Conservation (phyloP, 2,797 vertebrate genomes). For the Aeoliscus strigatus region DNA sequence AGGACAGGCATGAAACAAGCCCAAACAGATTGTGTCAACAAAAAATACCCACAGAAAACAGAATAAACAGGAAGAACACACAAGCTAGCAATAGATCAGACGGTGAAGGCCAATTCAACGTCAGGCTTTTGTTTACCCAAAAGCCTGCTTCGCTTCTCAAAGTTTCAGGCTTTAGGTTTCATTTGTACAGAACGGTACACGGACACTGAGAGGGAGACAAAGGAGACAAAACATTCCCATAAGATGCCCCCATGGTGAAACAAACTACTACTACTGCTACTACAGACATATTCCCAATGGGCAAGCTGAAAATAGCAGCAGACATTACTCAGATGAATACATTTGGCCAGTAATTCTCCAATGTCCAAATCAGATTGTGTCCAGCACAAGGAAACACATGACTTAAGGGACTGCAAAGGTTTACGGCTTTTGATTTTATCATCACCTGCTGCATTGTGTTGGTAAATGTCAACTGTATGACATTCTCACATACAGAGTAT, state of each 20-base stretch:
- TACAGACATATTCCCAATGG: constrained; percentile 34
- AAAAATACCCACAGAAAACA: constrained; percentile 21
- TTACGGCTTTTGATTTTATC: constrained; percentile 18
- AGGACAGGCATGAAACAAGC: constrained; percentile 15
- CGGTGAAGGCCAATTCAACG: background rate
- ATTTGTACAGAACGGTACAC: background rate
- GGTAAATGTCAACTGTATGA: background rate
- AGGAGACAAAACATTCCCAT: constrained; percentile 13
- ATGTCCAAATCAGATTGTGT: background rate
- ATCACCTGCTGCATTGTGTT: background rate
- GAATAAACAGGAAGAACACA: no score
- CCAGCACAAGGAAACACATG: background rate
- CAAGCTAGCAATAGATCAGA: constrained; percentile 2
- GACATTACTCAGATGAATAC: constrained; percentile 9
- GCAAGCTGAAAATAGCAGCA: constrained; percentile 32
- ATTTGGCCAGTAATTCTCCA: constrained; percentile 2
- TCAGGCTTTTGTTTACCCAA: constrained; percentile 4
- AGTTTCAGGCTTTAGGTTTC: constrained; percentile 1
- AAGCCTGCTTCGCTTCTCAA: constrained; percentile 16
- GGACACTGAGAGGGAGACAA: constrained; percentile 10
- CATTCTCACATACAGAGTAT: no score
- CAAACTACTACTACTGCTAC: constrained; percentile 42
- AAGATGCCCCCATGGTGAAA: constrained; percentile 21
- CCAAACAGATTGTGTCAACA: constrained; percentile 9
- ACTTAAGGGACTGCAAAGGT: background rate